Evolutionary conservation across 2,797 vertebrate genomes (phyloP).

Genomic region (Gadopsis bispinosus): DNA sequence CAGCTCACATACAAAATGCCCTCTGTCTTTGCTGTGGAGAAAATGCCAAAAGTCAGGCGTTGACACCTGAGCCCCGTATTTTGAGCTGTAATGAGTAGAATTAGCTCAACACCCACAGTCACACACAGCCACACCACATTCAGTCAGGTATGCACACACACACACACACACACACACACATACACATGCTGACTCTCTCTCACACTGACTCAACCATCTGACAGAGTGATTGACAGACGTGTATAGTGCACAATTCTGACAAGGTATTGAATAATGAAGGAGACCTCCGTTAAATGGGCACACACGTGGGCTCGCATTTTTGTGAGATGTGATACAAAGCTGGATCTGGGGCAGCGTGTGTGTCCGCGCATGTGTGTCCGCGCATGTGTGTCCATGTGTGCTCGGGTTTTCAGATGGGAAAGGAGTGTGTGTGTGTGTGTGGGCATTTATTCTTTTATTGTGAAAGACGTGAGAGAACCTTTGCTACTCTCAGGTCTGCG

Average conservation of each 20-base stretch:
- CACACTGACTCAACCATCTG: slow-evolving; percentile 48
- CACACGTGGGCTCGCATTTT: slow-evolving; percentile 34
- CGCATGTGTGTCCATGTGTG: slow-evolving; percentile 59
- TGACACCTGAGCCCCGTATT: slow-evolving; percentile 24
- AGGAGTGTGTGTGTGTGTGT: slow-evolving; percentile 26
- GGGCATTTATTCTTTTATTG: slow-evolving; percentile 19
- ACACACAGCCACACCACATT: slow-evolving; percentile 15
- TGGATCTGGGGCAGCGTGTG: slow-evolving; percentile 61
- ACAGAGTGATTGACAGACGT: slow-evolving; percentile 67
- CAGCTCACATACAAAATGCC: slow-evolving; percentile 40
- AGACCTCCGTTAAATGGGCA: slow-evolving; percentile 44
- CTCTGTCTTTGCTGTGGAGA: slow-evolving; percentile 25
- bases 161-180: no score
- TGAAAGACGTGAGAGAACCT: slow-evolving; percentile 80
- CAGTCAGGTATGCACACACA: background rate
- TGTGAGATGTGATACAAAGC: slow-evolving; percentile 46
- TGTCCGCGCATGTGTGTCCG: slow-evolving; percentile 36
- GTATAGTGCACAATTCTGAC: slow-evolving; percentile 36
- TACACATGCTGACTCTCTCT: slow-evolving; percentile 19
- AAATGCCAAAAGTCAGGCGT: slow-evolving; percentile 62
- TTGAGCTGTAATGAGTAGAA: slow-evolving; percentile 34
- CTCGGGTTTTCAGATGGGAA: slow-evolving; percentile 53
- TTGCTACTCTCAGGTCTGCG: slow-evolving; percentile 77
- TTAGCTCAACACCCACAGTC: slow-evolving; percentile 13
- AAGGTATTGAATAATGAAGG: slow-evolving; percentile 65